Base-by-base conservation (phyloP, 2,888 invertebrate species). In the Morpho deidamia region DNA sequence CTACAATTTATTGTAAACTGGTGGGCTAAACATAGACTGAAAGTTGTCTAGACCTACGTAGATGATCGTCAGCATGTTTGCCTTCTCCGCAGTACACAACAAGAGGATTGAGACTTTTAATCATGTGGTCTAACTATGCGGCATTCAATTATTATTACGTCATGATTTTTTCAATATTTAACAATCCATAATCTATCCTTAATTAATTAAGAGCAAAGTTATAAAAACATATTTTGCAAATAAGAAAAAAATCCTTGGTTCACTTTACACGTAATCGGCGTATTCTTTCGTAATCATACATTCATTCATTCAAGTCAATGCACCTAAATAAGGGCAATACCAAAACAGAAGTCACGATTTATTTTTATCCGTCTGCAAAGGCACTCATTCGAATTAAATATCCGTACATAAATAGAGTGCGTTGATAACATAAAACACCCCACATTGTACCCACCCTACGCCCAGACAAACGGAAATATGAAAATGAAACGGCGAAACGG, bases 381-480 rank as follows among this genome's bases (percentile, higher is more conserved):
- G 77, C 81, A 81, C 80, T 81, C 81, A 74, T 70, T 68, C 69
- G 74, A 75, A 81, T 79, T 80, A 80, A 80, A 77, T 75, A 78
- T 75, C 74, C 66, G 60, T 61, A 72, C 68, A 71, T 63, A 74
- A 74, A 71, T 68, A 63, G 64, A 62, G 67, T 58, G 67, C 67
- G 68, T 73, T 59, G 69, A 68, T 70, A 70, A 67, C 65, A 61
- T 61, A 63, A 64, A 65, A 66, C 69, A 67, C 68, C 68, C 69
- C 66, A 66, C 67, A 83, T 79, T 84, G 81, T 84, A 72, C 74
- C 68, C 64, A 64, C 67, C 74, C 68, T 14, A 23, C 69, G 74
- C 71, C 70, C 83, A 84, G 84, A 86, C 86, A 85, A 83, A 84
- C 84, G 87, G 87, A 87, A 86, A 86, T 87, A 88, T 88, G 87